Evolutionary conservation across 2,888 invertebrate species (phyloP), one percentile per base, ranked within the genome.

Genomic region (Phengaris arion): DNA sequence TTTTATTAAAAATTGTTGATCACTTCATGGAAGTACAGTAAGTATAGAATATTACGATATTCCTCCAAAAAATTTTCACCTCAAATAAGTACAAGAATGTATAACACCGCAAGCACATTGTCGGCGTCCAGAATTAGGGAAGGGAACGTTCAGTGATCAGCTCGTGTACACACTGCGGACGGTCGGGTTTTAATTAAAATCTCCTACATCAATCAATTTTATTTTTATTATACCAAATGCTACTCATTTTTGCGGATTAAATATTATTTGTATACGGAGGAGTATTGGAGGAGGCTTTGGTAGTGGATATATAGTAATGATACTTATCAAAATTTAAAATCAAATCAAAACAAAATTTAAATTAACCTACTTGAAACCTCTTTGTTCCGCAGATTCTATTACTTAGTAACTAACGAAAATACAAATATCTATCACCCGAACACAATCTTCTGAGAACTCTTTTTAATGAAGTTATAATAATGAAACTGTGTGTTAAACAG

Each of bases 181-280:
- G 45, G 64, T 12, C 13, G 6, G 35, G 35, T 64, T 35, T 22
- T 64, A 64, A 64, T 64, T 64, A 64, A 64, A 64, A 64, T 64
- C 35, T 64, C 64, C 64, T 13, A 64, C 64, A 64, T 64, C 64
- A 64, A 64, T 64, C 64, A 64, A 35, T 64, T 64, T 64, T 64
- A 64, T 45, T 64, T 35, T 64, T 35, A 35, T 13, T 45, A 12
- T 13, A 45, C 35, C 35, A 35, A 64, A 45, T 45, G 35, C 35
- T 64, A 64, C 64, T 12, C 64, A 35, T 13, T 64, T 64, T 12
- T 22, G 64, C 64, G 12, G 64, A 13, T 64, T 35, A 64, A 45
- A 13, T 64, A 12, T 64, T 35, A 45, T 59, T 59, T 22, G 22
- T 22, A 22, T 22, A 22, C 22, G 22, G 22, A 22, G 22, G 22